Evolutionary conservation across 2,888 invertebrate species (phyloP).

Genomic region (Pandemis heparana): DNA sequence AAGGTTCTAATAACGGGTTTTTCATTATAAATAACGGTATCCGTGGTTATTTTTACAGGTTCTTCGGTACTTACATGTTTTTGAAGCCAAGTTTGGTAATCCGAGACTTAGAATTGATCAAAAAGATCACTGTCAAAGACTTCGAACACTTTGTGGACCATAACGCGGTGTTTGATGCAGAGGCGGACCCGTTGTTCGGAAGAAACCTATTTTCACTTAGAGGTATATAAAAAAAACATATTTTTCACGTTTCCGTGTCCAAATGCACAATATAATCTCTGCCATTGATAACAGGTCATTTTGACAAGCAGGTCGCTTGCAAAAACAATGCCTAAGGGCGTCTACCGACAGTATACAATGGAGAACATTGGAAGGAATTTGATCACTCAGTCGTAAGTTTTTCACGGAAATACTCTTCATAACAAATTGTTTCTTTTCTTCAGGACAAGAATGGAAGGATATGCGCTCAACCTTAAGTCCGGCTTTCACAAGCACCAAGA

Average conservation of each 20-base stretch:
- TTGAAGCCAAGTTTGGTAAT: conserved; percentile 64
- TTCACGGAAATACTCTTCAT: no score
- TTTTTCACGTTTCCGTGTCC: no score
- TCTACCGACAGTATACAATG: no score
- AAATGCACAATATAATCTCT: no score
- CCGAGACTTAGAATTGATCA: conserved; percentile 75
- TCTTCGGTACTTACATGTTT: conserved; percentile 73
- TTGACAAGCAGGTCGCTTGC: no score
- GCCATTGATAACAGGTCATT: no score
- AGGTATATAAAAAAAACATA: conserved; percentile 53
- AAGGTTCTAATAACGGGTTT: no score
- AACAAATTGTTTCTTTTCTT: conserved; percentile 9
- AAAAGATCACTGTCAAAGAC: conserved; percentile 78
- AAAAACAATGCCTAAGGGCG: no score
- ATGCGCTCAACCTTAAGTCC: conserved; percentile 65
- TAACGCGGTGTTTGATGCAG: conserved; percentile 59
- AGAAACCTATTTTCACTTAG: conserved; percentile 74
- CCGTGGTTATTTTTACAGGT: conserved; percentile 42
- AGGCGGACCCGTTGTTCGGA: conserved; percentile 75
- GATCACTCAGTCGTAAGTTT: no score
- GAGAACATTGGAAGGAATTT: no score
- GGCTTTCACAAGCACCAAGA: conserved; percentile 73
- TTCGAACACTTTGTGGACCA: conserved; percentile 82
- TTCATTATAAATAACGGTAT: no score
- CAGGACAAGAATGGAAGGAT: conserved; percentile 60